Percentiles rank a stretch among this genome's conserved stretches.
Evolutionary conservation across 2,113 vertebrate species (phyloP).

Genomic region (Etia nguti): DNA sequence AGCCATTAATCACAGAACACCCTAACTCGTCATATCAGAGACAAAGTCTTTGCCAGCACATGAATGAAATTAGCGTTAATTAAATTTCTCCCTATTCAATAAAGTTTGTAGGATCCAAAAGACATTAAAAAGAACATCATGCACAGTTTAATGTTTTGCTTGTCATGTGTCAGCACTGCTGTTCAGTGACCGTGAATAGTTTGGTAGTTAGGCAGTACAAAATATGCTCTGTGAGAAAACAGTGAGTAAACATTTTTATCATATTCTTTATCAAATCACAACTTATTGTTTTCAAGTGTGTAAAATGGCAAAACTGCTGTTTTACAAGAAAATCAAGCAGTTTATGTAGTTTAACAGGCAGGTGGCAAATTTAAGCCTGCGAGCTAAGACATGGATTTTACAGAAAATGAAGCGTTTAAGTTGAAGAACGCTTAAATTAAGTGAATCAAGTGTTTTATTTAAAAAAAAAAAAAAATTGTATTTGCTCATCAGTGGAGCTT

Average conservation of each 20-base stretch:
- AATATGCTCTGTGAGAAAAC: neutral
- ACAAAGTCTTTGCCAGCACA: neutral
- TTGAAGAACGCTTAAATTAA: neutral
- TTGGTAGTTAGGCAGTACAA: neutral
- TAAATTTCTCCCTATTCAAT: neutral
- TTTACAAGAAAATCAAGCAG: neutral
- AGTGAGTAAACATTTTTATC: neutral
- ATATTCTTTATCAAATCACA: neutral
- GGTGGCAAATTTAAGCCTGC: accelerated
- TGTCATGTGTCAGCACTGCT: neutral
- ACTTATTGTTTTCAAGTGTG: neutral
- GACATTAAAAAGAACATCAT: neutral
- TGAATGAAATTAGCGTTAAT: neutral
- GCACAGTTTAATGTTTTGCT: neutral
- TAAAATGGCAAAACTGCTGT: neutral
- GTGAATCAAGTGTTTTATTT: no score
- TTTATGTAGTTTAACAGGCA: neutral
- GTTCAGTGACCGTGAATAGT: neutral
- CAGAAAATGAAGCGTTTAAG: neutral
- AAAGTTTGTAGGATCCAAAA: neutral
- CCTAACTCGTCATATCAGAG: neutral
- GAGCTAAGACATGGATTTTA: neutral
- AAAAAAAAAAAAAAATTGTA: no score
- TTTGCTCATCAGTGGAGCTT: neutral
- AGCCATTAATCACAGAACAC: neutral